phyloP scores from a whole-genome alignment of 2,113 vertebrate genomes.

The human region GRCh38 chr2:212090501-212091000 shows the following conservation, averaged over 20 bases:
- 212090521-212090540: rapidly evolving
- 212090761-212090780: not conserved
- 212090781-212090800: not conserved
- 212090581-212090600: not conserved
- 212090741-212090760: not conserved
- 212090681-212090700: not conserved
- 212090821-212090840: not conserved
- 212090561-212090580: not conserved
- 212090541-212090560: not conserved
- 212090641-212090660: not conserved
- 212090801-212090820: not conserved
- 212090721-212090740: not conserved
- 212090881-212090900: not conserved
- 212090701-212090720: not conserved
- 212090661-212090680: not conserved
- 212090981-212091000: not conserved
- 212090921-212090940: not conserved
- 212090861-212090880: not conserved
- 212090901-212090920: not conserved
- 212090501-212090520: not conserved
- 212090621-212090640: not conserved
- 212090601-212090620: not conserved
- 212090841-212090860: not conserved
- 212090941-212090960: not conserved
- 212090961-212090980: not conserved